These are phyloP conservation scores for Pammene aurita DNA, from an alignment of 2,888 invertebrate genomes.

Conservation along the genomic window DNA sequence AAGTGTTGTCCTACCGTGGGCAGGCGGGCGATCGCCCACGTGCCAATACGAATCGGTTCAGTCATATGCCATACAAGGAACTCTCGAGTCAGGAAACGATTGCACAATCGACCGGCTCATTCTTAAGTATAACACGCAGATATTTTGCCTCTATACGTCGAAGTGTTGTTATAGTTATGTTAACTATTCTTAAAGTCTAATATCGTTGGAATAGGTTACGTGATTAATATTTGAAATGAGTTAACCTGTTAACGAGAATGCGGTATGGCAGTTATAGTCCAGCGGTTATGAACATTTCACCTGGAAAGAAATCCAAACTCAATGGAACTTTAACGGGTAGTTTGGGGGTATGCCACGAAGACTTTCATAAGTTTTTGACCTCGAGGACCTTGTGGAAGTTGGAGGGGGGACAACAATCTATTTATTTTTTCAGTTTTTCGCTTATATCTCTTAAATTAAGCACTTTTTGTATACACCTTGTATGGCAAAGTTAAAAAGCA, in stretches of 20 bases:
- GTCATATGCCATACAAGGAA: slow-evolving; percentile 43
- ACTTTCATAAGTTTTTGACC: too few species aligned
- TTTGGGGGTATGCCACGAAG: too few species aligned
- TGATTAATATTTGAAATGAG: slow-evolving; percentile 1
- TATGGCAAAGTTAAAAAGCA: too few species aligned
- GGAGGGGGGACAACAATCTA: too few species aligned
- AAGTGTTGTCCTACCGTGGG: slow-evolving; percentile 22
- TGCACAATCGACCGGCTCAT: slow-evolving; percentile 39
- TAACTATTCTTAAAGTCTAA: slow-evolving; percentile 19
- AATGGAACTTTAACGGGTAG: too few species aligned
- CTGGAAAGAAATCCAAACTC: too few species aligned
- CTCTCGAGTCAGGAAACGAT: slow-evolving; percentile 39
- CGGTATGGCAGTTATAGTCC: too few species aligned
- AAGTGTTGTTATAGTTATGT: slow-evolving; percentile 10
- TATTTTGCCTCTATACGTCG: slow-evolving; percentile 35
- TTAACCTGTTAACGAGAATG: neutral
- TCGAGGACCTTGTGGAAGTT: too few species aligned
- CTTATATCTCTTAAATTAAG: too few species aligned
- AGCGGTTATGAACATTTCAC: too few species aligned
- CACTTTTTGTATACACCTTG: too few species aligned
- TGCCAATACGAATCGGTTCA: slow-evolving; percentile 37
- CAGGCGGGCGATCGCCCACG: slow-evolving; percentile 38
- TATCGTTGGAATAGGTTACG: slow-evolving; percentile 9
- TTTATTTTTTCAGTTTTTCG: too few species aligned
- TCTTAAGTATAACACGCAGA: slow-evolving; percentile 34